phyloP scores from a whole-genome alignment of 2,888 invertebrate genomes.

The Drosophila nigricruria region DNA sequence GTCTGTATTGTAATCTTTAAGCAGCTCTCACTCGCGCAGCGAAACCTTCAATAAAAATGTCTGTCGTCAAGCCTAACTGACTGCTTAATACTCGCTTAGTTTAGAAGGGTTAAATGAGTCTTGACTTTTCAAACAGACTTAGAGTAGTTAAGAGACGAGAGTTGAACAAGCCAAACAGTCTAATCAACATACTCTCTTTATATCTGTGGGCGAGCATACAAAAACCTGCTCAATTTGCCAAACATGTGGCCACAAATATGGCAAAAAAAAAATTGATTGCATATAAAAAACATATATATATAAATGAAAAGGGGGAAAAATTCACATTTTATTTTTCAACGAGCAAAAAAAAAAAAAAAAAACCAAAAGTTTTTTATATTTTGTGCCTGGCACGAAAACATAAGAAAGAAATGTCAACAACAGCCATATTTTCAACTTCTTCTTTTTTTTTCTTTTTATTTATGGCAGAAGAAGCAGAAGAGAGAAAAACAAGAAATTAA shows the following conservation, averaged over 20 bases:
- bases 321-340: slow-evolving; percentile 22
- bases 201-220: neutral
- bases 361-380: slow-evolving; percentile 10
- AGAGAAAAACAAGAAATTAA: slow-evolving; percentile 59
- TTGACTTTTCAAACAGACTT: neutral
- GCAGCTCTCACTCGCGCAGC: slow-evolving; percentile 3
- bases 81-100: neutral
- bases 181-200: neutral
- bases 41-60: slow-evolving; percentile 20
- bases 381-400: neutral
- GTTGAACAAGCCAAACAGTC: neutral
- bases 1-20: slow-evolving; percentile 15
- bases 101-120: too few species aligned
- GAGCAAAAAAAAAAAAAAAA: slow-evolving; percentile 12
- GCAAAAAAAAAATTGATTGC: slow-evolving; percentile 41
- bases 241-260: slow-evolving; percentile 24
- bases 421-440: slow-evolving; percentile 56
- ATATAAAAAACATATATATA: neutral
- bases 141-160: neutral
- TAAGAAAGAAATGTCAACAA: slow-evolving; percentile 67
- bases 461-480: slow-evolving; percentile 37
- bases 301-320: slow-evolving; percentile 5
- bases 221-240: slow-evolving; percentile 25
- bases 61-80: neutral
- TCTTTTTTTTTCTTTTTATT: slow-evolving; percentile 28